phyloP scores from a whole-genome alignment of 1,140 invertebrate genomes.

The Adoxophyes honmai region DNA sequence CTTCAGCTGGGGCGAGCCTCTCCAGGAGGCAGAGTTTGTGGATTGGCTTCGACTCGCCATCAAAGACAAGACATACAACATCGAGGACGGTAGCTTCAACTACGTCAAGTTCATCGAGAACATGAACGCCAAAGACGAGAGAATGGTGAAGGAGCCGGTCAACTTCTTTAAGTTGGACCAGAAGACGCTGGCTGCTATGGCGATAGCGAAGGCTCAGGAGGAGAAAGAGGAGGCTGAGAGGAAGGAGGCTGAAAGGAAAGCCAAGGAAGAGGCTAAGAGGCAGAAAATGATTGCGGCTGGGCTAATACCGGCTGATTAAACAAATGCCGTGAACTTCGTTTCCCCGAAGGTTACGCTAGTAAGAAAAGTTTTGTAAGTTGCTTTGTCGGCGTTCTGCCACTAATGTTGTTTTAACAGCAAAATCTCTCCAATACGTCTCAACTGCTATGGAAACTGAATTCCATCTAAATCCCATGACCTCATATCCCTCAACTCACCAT shows the following conservation, averaged over 20 bases:
- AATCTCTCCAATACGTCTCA: too few species aligned
- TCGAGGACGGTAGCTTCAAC: conserved; percentile 42
- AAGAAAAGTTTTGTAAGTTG: too few species aligned
- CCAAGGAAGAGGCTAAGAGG: conserved; percentile 57
- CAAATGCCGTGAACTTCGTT: too few species aligned
- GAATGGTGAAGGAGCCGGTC: conserved; percentile 55
- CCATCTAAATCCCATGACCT: too few species aligned
- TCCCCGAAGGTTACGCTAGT: too few species aligned
- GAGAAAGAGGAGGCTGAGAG: conserved; percentile 53
- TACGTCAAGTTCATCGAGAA: conserved; percentile 66
- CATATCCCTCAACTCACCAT: too few species aligned
- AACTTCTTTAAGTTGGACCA: conserved; percentile 70
- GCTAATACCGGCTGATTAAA: conserved; percentile 38
- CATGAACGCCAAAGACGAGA: conserved; percentile 61
- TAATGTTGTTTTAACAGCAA: too few species aligned
- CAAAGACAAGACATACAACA: conserved; percentile 58
- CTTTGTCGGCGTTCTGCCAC: too few species aligned
- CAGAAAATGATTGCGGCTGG: conserved; percentile 62
- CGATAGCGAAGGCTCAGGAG: conserved; percentile 59
- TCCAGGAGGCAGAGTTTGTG: conserved; percentile 56
- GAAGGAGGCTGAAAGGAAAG: conserved; percentile 48
- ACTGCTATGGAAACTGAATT: too few species aligned
- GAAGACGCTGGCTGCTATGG: conserved; percentile 63
- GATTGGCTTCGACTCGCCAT: conserved; percentile 51
- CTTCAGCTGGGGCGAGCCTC: conserved; percentile 57